These are phyloP conservation scores for Mechanitis messenoides DNA, from an alignment of 2,888 invertebrate genomes.

Conservation along the genomic window DNA sequence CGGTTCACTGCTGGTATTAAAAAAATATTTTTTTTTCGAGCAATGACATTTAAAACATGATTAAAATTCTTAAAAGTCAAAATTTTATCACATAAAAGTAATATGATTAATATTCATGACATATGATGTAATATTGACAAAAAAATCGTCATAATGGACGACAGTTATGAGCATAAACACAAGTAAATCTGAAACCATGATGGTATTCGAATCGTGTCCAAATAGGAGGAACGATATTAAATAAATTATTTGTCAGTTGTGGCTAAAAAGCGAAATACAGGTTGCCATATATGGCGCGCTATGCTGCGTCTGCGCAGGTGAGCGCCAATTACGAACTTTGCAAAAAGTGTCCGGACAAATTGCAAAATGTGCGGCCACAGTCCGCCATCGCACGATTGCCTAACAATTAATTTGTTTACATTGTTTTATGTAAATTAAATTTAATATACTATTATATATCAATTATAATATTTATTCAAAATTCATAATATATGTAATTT, in stretches of 20 bases:
- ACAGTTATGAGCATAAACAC: too few relatives aligned
- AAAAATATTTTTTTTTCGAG: too few relatives aligned
- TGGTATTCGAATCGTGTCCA: slow-evolving; percentile 71
- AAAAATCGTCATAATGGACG: too few relatives aligned
- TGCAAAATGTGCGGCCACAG: slow-evolving; percentile 54
- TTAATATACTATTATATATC: too few relatives aligned
- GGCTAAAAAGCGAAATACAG: slow-evolving; percentile 60
- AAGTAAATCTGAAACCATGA: neutral
- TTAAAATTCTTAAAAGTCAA: too few relatives aligned
- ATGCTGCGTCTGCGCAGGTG: slow-evolving; percentile 57
- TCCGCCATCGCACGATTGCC: slow-evolving; percentile 19
- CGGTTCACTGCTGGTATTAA: too few relatives aligned
- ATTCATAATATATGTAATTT: too few relatives aligned
- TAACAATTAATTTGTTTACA: slow-evolving; percentile 10
- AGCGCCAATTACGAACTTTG: slow-evolving; percentile 65
- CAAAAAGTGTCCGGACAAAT: slow-evolving; percentile 73
- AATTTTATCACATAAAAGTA: too few relatives aligned
- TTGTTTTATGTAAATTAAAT: neutral
- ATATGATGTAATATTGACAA: too few relatives aligned
- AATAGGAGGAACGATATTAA: slow-evolving; percentile 67
- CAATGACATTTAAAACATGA: too few relatives aligned
- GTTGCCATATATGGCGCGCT: slow-evolving; percentile 63
- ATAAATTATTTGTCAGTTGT: slow-evolving; percentile 76
- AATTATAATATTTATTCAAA: too few relatives aligned
- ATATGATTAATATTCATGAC: too few relatives aligned